Base-by-base conservation (phyloP, 2,888 invertebrate species). In the Luperina nickerlii region DNA sequence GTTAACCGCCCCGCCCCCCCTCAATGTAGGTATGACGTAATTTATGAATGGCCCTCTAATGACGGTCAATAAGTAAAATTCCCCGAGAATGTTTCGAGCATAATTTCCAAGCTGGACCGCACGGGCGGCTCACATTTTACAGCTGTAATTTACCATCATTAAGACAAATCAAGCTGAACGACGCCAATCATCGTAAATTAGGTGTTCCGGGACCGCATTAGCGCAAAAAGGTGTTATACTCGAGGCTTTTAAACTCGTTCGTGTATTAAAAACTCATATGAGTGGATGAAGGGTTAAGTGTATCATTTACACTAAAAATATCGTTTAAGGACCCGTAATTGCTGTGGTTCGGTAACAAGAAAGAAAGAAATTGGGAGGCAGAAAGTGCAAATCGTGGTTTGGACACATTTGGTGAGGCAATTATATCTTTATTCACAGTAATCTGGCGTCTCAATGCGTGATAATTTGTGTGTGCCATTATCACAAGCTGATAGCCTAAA, bases 211-310 rank as follows among this genome's bases (percentile, higher is more conserved):
- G 88, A 89, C 89, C 90, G 86, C 90, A 92, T 94, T 93, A 94
- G 90, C 91, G 91, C 93, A 95, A 95, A 96, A 96, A 96, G 94
- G 96, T 96, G 96, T 96, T 95, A 96, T 92, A 93, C 92, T 90
- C 87, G 76, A 89, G 89, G 88, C 76, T 88, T 87, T 91, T 89
- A 90, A 92, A 91, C 90, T 88, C 88, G 89, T 91, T 91, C 83
- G 85, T 87, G 86, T 92, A 94, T 95, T 95, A 95, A 94, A 94
- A 93, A 83, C 91, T 93, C 92, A 92, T 89, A 87, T 93, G 89
- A 92, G 85, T 81, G 86, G 83, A 65, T 71, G 79, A 87, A 76
- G 89, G 87, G 85, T 88, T 87, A 89, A 90, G 87, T 86, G 91
- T 91, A 93, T 94, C 93, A 94, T 95, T 95, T 93, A 90, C 88